These are phyloP conservation scores for Melipona beecheii DNA, from an alignment of 2,888 invertebrate genomes.

Conservation along the genomic window DNA sequence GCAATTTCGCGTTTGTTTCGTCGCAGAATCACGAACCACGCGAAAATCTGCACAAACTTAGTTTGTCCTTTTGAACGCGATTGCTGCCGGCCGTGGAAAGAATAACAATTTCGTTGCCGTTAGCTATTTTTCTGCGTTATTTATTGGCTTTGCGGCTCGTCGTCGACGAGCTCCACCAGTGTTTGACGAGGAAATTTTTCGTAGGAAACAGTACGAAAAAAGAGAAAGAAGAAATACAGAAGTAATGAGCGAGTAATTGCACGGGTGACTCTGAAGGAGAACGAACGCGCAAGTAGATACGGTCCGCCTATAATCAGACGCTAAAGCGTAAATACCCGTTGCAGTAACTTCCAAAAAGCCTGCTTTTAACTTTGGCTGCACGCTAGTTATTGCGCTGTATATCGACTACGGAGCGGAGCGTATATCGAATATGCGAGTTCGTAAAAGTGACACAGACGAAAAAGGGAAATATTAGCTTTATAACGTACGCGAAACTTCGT, in stretches of 20 bases:
- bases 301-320: not conserved
- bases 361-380: not conserved
- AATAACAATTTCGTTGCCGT: not conserved
- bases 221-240: no score
- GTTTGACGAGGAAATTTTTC: not conserved
- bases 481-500: constrained; percentile 8
- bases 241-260: not conserved
- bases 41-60: not conserved
- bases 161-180: not conserved
- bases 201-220: not conserved
- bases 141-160: not conserved
- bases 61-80: not conserved
- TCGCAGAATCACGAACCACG: not conserved
- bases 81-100: no score
- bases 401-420: not conserved
- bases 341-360: not conserved
- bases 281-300: constrained; percentile 1
- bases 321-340: not conserved
- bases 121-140: not conserved
- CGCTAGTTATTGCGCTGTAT: no score
- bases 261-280: no score
- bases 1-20: not conserved
- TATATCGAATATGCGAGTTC: not conserved
- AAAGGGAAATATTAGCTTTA: constrained; percentile 1
- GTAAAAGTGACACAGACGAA: not conserved